Conservation (phyloP, 1,140 invertebrate genomes). For the Zaprionus africanus region DNA sequence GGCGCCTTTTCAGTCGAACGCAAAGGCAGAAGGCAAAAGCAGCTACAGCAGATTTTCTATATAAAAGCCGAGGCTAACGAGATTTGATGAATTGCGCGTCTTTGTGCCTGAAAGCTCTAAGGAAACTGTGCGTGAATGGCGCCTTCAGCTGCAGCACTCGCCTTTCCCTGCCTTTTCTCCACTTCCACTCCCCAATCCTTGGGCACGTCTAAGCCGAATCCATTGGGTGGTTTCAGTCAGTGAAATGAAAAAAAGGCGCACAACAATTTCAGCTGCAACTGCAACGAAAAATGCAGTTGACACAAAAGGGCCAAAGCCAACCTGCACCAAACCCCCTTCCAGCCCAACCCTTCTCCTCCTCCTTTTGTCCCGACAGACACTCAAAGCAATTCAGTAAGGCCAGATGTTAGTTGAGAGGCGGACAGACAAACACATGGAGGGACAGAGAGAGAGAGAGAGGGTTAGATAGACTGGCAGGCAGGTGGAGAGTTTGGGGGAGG, state of each 20-base stretch:
- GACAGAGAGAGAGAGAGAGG: slow-evolving; percentile 11
- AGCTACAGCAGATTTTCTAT: slow-evolving; percentile 76
- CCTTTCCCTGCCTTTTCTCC: too few species aligned
- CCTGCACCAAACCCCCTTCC: not conserved
- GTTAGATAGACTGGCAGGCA: slow-evolving; percentile 29
- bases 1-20: slow-evolving; percentile 45
- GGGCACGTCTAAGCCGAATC: slow-evolving; percentile 49
- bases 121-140: slow-evolving; percentile 60
- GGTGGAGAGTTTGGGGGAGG: slow-evolving; percentile 22
- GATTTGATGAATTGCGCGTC: slow-evolving; percentile 80
- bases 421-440: slow-evolving; percentile 28
- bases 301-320: slow-evolving; percentile 59
- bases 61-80: slow-evolving; percentile 78
- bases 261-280: slow-evolving; percentile 56
- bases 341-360: too few species aligned
- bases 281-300: slow-evolving; percentile 75
- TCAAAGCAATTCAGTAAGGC: not conserved
- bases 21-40: slow-evolving; percentile 60
- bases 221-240: slow-evolving; percentile 69
- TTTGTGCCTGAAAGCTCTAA: slow-evolving; percentile 75
- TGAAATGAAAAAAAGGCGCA: slow-evolving; percentile 56
- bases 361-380: slow-evolving; percentile 1
- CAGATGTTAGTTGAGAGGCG: slow-evolving; percentile 18
- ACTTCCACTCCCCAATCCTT: not conserved
- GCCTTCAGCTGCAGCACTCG: slow-evolving; percentile 9